Base-by-base conservation (phyloP, 1,140 invertebrate species). In the Ostrea edulis region DNA sequence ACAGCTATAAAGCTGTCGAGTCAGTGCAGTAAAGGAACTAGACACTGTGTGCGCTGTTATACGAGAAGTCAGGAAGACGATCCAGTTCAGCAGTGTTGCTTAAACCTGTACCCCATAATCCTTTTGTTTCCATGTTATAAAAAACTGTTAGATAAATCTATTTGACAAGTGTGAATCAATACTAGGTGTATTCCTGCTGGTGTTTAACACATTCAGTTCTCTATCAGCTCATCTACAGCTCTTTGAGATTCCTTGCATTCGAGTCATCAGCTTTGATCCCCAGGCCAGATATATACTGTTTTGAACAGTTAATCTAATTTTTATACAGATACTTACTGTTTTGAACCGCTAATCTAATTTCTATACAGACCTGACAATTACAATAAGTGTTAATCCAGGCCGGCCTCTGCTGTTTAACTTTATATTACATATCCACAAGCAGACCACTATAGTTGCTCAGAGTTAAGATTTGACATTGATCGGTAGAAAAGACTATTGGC, bases 281-380 rank as follows among this genome's bases (percentile, higher is more conserved):
- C 8, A 25, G 22, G 68, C 25, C 25, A 25, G 68, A 77, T 77
- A 77, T 14, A 2, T 44, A 77, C 25, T 35, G 25, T 71, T 77
- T 77, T 9, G 68, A 77, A 77, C 29, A 35, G 68, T 25, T 71
- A 71, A 71, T 71, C 68, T 77, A 77, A 77, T 77, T 77, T 77
- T 25, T 29, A 77, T 77, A 77, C 68, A 12, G 2, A 25, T n/a
- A n/a, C n/a, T n/a, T n/a, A 71, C 22, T 29, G 22, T 68, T 71
- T 71, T n/a, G 65, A 71, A 71, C 29, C 29, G 65, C 65, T 71
- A 71, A 71, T 71, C 68, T 77, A 77, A 77, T 77, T 77, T 77
- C 11, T 29, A 77, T 77, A 77, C 68, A 12, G 2, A 25, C 29
- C 29, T 25, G 14, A 22, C 25, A 29, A 17, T 77, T 77, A 77